These are phyloP conservation scores for Nothoprocta perdicaria DNA, from an alignment of 2,113 vertebrate genomes.

Conservation along the genomic window DNA sequence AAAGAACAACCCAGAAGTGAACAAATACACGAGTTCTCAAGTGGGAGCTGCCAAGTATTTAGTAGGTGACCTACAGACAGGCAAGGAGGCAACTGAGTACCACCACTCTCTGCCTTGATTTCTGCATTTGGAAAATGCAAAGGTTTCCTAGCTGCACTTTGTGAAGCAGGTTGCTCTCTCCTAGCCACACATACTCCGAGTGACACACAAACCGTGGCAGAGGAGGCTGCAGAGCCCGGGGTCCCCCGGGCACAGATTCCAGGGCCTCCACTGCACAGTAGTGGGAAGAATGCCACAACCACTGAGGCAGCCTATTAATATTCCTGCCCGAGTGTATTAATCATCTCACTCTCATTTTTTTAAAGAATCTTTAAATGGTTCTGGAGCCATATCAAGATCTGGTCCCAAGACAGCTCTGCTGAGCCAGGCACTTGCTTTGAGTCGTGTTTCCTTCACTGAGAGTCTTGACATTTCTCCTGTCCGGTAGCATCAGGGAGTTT, in stretches of 20 bases:
- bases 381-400: neutral
- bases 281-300: conserved; percentile 59
- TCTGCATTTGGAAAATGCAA: neutral
- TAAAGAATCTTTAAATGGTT: neutral
- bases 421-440: neutral
- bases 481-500: neutral
- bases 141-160: conserved; percentile 16
- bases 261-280: conserved; percentile 43
- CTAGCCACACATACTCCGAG: conserved; percentile 20
- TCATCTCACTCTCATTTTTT: conserved; percentile 24
- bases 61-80: conserved; percentile 5
- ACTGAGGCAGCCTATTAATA: conserved; percentile 55
- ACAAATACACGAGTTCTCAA: neutral
- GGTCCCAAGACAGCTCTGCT: neutral
- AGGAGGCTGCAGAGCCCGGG: conserved; percentile 47
- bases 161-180: conserved; percentile 3
- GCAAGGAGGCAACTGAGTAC: neutral
- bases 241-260: conserved; percentile 34
- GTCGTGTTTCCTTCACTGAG: neutral
- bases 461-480: neutral
- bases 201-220: conserved; percentile 37
- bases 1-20: neutral
- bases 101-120: conserved; percentile 28
- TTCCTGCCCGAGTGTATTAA: conserved; percentile 62
- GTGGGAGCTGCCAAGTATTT: neutral